Evolutionary conservation across 2,888 invertebrate genomes (phyloP), one percentile per base, ranked within the genome.

Genomic region (Hyppa rectilinea): DNA sequence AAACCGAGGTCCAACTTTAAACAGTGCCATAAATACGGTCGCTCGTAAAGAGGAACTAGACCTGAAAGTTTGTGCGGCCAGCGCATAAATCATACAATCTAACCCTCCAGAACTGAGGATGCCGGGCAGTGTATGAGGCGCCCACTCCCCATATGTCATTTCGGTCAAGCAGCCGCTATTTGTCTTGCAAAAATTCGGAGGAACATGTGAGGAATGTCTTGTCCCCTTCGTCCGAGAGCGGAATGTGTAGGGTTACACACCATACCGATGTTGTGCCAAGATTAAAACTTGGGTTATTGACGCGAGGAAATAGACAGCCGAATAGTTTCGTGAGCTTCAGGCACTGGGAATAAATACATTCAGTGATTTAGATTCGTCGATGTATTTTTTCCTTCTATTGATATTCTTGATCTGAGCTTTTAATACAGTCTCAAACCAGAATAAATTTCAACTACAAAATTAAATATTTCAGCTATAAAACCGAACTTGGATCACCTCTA

Each of bases 121-220:
- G 90, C 90, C 90, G 87, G 88, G 85, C 88, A 92, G 92, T 93
- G 91, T 91, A 93, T 92, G 91, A 91, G 87, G 80, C 82, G 84
- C 85, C 87, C 87, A 85, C 84, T 86, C 86, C 89, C 94, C 93
- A 93, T 95, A 94, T 94, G 95, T 95, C 95, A 94, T 94, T 87
- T 92, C 88, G 93, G 93, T 93, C 94, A 92, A 94, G 92, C 88
- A 85, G 81, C 91, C 91, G 92, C 90, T 90, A 94, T 95, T 93
- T 93, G 94, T 95, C 95, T 95, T 93, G 94, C 94, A 94, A 94
- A 95, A 94, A 95, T 95, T 94, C 92, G 89, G 90, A 90, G 84
- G 87, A 90, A 89, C 92, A 91, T 92, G 89, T 89, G 86, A 90
- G 86, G 95, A 94, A 94, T 94, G 94, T 86, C 89, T 87, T 86